Evolutionary conservation across 2,797 vertebrate species (phyloP).

Genomic region (Pipistrellus nathusii): DNA sequence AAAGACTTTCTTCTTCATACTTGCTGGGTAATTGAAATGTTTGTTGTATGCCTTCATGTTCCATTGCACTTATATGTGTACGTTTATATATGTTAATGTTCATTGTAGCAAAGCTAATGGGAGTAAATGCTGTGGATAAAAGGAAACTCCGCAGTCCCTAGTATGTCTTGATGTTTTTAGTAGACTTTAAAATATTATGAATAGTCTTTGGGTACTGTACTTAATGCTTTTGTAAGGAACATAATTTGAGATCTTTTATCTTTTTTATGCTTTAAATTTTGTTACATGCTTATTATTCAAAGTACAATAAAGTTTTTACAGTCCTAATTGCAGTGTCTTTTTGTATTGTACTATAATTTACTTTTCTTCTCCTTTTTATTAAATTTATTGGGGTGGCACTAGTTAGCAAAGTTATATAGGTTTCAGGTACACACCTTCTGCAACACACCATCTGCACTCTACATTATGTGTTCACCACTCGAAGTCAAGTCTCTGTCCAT

Average conservation of each 20-base stretch:
- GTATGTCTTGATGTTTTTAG: conserved; percentile 68
- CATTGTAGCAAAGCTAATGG: conserved; percentile 80
- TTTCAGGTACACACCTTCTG: neutral
- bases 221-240: conserved; percentile 76
- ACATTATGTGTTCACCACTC: neutral
- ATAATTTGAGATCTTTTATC: conserved; percentile 75
- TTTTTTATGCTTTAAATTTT: conserved; percentile 78
- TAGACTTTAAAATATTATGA: conserved; percentile 81
- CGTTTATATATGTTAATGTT: conserved; percentile 80
- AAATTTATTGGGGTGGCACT: neutral
- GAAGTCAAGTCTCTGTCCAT: neutral
- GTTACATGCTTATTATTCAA: conserved; percentile 84
- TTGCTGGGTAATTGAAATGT: conserved; percentile 78
- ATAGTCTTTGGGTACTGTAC: conserved; percentile 77
- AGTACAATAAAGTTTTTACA: conserved; percentile 87
- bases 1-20: conserved; percentile 68
- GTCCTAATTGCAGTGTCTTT: conserved; percentile 52
- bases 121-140: conserved; percentile 69
- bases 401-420: neutral
- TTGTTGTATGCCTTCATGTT: conserved; percentile 77
- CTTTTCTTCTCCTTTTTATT: neutral
- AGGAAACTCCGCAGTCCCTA: conserved; percentile 69
- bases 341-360: neutral
- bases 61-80: conserved; percentile 78
- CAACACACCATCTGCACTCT: neutral